Percentiles rank a stretch among this genome's conserved stretches.
Conservation (phyloP, 1,140 invertebrate species). For the Zaprionus davidi region DNA sequence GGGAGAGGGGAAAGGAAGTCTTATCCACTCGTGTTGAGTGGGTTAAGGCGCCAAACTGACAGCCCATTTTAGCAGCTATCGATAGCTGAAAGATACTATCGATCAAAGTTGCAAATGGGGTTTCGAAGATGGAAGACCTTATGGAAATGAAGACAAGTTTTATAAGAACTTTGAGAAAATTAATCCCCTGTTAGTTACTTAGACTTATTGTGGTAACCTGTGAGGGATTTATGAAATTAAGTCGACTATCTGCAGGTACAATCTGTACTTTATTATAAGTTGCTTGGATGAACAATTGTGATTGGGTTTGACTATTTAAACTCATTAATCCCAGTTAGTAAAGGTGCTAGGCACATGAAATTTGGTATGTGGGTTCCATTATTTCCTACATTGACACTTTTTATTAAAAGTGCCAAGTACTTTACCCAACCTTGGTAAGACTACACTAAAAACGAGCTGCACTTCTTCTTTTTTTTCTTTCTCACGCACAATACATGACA, state of each 20-base stretch:
- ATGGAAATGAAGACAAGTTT: neutral
- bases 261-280: neutral
- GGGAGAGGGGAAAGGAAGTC: neutral
- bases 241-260: neutral
- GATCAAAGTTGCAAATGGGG: neutral
- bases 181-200: neutral
- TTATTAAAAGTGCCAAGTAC: neutral
- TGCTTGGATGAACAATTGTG: neutral
- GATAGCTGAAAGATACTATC: slow-evolving; percentile 1
- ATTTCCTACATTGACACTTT: neutral
- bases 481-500: neutral
- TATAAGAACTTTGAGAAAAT: neutral
- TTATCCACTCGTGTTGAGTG: slow-evolving; percentile 7
- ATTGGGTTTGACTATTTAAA: neutral
- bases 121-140: neutral
- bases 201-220: neutral
- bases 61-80: neutral
- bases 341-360: neutral
- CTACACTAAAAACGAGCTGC: neutral
- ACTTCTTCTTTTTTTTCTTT: neutral
- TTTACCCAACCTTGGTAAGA: neutral
- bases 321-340: neutral
- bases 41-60: neutral
- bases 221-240: neutral
- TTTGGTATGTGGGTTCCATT: neutral